Conservation (phyloP, 2,797 vertebrate genomes). For the Oreochromis grahami region DNA sequence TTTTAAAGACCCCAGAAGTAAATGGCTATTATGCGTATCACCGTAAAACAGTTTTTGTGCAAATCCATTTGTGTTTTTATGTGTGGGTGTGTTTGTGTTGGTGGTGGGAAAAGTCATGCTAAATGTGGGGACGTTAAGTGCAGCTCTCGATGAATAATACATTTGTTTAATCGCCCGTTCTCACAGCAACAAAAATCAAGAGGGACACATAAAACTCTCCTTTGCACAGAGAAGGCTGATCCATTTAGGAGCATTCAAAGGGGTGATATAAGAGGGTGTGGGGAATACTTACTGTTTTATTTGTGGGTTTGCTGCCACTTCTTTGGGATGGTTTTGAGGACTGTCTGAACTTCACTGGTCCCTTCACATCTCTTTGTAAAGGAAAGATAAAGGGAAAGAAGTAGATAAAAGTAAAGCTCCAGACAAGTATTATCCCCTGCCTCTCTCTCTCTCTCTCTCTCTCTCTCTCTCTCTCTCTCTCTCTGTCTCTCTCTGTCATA, state of each 20-base stretch:
- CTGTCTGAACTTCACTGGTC: neutral
- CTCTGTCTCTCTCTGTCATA: slow-evolving; percentile 13
- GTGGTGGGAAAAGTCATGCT: slow-evolving; percentile 31
- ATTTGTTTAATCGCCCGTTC: slow-evolving; percentile 16
- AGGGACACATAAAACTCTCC: slow-evolving; percentile 15
- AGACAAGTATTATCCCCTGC: slow-evolving; percentile 17
- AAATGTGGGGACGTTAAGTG: slow-evolving; percentile 27
- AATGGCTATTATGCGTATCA: neutral
- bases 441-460: slow-evolving; percentile 11
- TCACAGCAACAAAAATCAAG: slow-evolving; percentile 30
- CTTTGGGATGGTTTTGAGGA: neutral
- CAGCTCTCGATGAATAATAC: slow-evolving; percentile 50
- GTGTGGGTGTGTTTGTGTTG: slow-evolving; percentile 55
- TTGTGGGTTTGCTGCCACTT: neutral
- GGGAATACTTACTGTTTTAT: neutral
- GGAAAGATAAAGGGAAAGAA: neutral
- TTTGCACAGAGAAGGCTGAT: slow-evolving; percentile 10
- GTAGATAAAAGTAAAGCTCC: slow-evolving; percentile 1
- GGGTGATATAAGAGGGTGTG: neutral
- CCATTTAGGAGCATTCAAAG: slow-evolving; percentile 16
- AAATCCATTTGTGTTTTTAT: slow-evolving; percentile 38
- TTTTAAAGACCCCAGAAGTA: neutral
- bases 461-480: neutral
- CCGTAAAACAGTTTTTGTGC: neutral
- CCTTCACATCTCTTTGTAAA: neutral